These are phyloP conservation scores for Melanotaenia boesemani DNA, from an alignment of 2,797 vertebrate species.

Conservation along the genomic window DNA sequence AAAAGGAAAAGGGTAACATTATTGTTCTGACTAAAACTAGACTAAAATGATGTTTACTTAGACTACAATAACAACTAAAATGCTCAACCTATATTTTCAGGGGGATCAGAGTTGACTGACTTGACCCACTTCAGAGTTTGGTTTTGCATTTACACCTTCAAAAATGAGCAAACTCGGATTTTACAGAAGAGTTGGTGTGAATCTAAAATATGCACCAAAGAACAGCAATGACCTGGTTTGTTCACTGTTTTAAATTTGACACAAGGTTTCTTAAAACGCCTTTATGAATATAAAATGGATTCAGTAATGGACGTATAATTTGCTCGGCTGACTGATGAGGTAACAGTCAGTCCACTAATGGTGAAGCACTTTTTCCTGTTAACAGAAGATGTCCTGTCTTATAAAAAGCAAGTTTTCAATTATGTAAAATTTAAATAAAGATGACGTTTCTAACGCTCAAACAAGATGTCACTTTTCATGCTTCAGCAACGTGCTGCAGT, in stretches of 20 bases:
- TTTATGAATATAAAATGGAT: slow-evolving; percentile 24
- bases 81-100: too few species aligned
- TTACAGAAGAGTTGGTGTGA: too few species aligned
- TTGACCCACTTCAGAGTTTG: too few species aligned
- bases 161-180: too few species aligned
- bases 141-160: too few species aligned
- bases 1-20: too few species aligned
- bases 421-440: slow-evolving; percentile 25
- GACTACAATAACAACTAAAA: too few species aligned
- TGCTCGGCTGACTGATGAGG: slow-evolving; percentile 38
- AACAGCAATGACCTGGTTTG: too few species aligned
- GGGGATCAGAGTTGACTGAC: too few species aligned
- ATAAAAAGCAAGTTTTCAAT: slow-evolving; percentile 7
- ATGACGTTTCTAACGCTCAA: slow-evolving; percentile 31
- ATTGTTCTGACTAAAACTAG: too few species aligned
- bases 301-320: slow-evolving; percentile 49
- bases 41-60: too few species aligned
- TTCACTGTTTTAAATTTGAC: slow-evolving; percentile 10
- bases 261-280: slow-evolving; percentile 8
- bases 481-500: not conserved
- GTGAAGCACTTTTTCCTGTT: slow-evolving; percentile 8
- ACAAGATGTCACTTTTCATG: not conserved
- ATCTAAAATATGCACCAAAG: too few species aligned
- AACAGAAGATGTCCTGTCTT: slow-evolving; percentile 4
- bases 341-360: slow-evolving; percentile 13